Percentiles rank a stretch among this genome's conserved stretches.
These are phyloP conservation scores for Caenorhabditis panamensis DNA, from an alignment of 2,888 invertebrate genomes.

Conservation along the genomic window DNA sequence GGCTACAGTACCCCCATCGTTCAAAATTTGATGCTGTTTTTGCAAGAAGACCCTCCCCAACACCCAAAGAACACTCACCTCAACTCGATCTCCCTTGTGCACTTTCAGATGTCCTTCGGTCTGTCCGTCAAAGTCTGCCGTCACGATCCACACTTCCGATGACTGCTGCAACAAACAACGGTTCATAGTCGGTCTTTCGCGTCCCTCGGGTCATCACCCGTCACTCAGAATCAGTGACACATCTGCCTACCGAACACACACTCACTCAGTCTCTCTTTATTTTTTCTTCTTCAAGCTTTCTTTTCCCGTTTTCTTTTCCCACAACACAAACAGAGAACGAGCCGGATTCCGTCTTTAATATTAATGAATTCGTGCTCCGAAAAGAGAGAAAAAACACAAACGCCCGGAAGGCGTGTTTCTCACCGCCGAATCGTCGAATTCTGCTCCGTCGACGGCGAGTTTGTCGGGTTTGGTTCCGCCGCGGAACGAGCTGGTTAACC, in stretches of 20 bases:
- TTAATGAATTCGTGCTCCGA: slow-evolving; percentile 35
- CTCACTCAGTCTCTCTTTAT: not conserved
- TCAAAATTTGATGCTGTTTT: not conserved
- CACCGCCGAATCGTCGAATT: slow-evolving; percentile 52
- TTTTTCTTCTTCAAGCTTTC: not conserved
- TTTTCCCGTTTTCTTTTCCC: not conserved
- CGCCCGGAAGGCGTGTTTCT: slow-evolving; percentile 9
- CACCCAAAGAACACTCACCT: slow-evolving; percentile 43
- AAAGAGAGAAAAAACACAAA: slow-evolving; percentile 22
- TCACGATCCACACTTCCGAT: slow-evolving; percentile 67
- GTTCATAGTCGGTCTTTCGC: not conserved
- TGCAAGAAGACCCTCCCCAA: not conserved
- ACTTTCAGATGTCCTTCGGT: slow-evolving; percentile 67
- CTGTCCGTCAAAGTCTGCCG: slow-evolving; percentile 64
- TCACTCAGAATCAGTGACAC: slow-evolving; percentile 40
- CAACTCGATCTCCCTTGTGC: slow-evolving; percentile 67
- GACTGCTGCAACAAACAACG: slow-evolving; percentile 64
- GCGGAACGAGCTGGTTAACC: slow-evolving; percentile 67
- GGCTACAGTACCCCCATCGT: too few species aligned
- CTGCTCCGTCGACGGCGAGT: slow-evolving; percentile 36
- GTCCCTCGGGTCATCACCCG: slow-evolving; percentile 35
- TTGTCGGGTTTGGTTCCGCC: slow-evolving; percentile 53
- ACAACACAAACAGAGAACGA: not conserved
- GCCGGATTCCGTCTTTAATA: slow-evolving; percentile 24
- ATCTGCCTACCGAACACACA: slow-evolving; percentile 22